Evolutionary conservation across 2,113 vertebrate species (phyloP), one percentile per base, ranked within the genome.

Genomic region (Alligator sinensis): DNA sequence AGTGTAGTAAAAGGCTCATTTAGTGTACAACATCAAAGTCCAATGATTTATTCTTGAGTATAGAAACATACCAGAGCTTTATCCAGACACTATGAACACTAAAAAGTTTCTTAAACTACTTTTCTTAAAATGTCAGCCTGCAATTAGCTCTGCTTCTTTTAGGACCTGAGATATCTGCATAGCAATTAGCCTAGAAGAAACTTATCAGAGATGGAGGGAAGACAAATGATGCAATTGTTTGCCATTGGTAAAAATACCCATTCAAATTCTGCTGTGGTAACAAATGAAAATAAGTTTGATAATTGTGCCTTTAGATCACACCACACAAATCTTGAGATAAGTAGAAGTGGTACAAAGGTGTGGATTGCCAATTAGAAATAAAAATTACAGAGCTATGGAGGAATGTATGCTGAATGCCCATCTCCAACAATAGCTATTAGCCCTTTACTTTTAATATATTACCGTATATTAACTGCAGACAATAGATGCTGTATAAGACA

Each of bases 1-100:
- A 79, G 28, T 11, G 27, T 3, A 1, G n/a, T 27, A 68, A 87
- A 63, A 87, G 30, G 77, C 22, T 2, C 0, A 0, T 66, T 63
- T 82, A 25, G 21, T 66, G 25, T 57, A 13, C 38, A 77, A 72
- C 4, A 11, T 63, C 76, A 83, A 92, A 93, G 76, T 13, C 74
- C 28, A 19, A 25, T 24, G 91, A 87, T 89, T n/a, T 54, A 80
- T 68, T 30, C 21, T 90, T 30, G 19, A 9, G 11, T 19, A 18
- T n/a, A 10, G 74, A 16, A 30, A 86, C 47, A 47, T 4, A 54
- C 8, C 68, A 82, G 38, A 91, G 22, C 30, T 25, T 30, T 60
- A 60, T 68, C 16, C n/a, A 59, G 24, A 14, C 21, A 47, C 9
- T 77, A 17, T 66, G 28, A 86, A 12, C 19, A 59, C 11, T 25